Conservation (phyloP, 1,140 invertebrate species). For the Ips nitidus region DNA sequence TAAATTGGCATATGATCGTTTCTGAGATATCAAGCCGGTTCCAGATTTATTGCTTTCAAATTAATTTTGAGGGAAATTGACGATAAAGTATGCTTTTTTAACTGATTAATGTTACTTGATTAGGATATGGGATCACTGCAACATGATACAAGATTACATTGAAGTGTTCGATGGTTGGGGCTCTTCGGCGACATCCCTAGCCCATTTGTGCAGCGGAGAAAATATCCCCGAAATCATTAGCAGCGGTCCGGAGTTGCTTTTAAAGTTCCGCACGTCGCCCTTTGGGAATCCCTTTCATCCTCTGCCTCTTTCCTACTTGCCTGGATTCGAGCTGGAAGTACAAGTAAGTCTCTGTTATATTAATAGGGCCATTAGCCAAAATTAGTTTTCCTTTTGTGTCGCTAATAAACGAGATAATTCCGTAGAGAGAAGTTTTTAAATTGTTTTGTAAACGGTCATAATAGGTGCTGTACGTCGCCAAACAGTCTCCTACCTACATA, state of each 20-base stretch:
- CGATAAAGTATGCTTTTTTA: not conserved
- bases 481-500: constrained; percentile 72
- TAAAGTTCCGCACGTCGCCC: constrained; percentile 81
- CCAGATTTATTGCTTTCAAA: too few species aligned
- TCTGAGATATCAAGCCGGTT: too few species aligned
- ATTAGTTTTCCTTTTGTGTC: constrained; percentile 13
- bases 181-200: constrained; percentile 69
- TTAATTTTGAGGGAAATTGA: too few species aligned
- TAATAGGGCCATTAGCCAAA: constrained; percentile 1
- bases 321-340: constrained; percentile 79
- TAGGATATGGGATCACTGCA: constrained; percentile 79
- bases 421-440: not conserved
- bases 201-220: constrained; percentile 80
- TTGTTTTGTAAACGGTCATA: too few species aligned
- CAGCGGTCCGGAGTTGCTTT: constrained; percentile 73
- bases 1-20: too few species aligned
- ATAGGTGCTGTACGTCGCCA: constrained; percentile 72
- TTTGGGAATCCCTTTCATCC: constrained; percentile 81
- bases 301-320: constrained; percentile 72
- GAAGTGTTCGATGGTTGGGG: constrained; percentile 81
- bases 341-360: constrained; percentile 58
- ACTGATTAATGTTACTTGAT: constrained; percentile 22
- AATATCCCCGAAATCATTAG: constrained; percentile 78
- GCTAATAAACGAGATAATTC: not conserved
- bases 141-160: constrained; percentile 77